These are phyloP conservation scores for Zosterops hypoxanthus DNA, from an alignment of 2,113 vertebrate species.

Conservation along the genomic window DNA sequence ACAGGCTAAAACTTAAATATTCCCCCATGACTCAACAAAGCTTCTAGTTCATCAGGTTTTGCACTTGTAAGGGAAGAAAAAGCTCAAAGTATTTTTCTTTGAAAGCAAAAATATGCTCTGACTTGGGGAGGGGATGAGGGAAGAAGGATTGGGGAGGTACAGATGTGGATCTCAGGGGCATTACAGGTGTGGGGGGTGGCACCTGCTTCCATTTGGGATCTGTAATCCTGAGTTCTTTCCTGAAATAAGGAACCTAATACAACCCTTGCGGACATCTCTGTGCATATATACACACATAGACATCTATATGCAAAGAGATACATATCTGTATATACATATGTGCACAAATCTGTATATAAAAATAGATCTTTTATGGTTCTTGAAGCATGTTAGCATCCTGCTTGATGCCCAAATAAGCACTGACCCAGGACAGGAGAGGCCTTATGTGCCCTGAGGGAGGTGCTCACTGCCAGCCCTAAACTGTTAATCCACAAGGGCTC, in stretches of 20 bases:
- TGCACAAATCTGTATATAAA: not conserved
- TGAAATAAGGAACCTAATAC: not conserved
- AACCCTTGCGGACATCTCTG: not conserved
- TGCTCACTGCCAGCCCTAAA: not conserved
- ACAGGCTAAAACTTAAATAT: not conserved
- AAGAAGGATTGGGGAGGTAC: too few species aligned
- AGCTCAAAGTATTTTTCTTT: not conserved
- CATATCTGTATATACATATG: not conserved
- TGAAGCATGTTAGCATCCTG: not conserved
- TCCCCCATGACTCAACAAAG: not conserved
- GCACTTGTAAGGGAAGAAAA: not conserved
- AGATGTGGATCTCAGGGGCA: rapidly evolving
- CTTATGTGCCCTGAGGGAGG: not conserved
- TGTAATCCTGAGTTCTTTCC: not conserved
- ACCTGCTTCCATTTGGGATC: not conserved
- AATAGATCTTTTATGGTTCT: not conserved
- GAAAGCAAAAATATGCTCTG: not conserved
- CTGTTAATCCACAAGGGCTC: not conserved
- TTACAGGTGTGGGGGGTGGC: not conserved
- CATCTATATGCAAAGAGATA: not conserved
- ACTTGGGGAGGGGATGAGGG: not conserved
- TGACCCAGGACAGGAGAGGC: not conserved
- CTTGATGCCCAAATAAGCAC: not conserved
- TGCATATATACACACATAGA: not conserved
- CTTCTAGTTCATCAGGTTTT: not conserved